Conservation (phyloP, 2,113 vertebrate species). For the Hippocampus barbouri region DNA sequence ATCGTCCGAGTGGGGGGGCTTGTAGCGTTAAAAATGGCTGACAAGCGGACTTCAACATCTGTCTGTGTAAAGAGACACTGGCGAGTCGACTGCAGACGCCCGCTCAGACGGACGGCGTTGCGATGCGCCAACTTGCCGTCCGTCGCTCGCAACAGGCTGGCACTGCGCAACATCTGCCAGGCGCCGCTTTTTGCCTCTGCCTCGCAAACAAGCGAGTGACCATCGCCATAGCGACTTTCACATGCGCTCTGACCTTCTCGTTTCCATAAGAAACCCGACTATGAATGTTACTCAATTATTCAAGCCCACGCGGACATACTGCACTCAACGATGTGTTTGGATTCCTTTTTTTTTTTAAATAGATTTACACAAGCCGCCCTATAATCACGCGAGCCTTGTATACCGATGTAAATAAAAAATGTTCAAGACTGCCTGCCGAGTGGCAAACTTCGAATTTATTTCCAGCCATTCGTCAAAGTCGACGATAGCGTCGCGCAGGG, state of each 20-base stretch:
- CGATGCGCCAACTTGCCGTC: slow-evolving; percentile 40
- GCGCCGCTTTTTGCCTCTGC: slow-evolving; percentile 24
- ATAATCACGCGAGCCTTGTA: not conserved
- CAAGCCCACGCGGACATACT: not conserved
- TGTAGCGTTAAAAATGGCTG: slow-evolving; percentile 9
- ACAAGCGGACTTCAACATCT: not conserved
- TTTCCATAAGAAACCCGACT: not conserved
- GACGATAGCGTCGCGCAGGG: no score
- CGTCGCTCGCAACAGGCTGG: slow-evolving; percentile 47
- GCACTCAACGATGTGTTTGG: not conserved
- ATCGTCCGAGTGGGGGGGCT: slow-evolving; percentile 44
- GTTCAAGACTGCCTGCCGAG: slow-evolving; percentile 4
- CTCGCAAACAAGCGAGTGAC: not conserved
- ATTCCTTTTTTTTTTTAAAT: not conserved
- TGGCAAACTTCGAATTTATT: slow-evolving; percentile 25
- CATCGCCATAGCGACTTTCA: not conserved
- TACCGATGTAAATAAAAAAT: not conserved
- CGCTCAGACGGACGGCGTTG: slow-evolving; percentile 50
- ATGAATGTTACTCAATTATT: not conserved
- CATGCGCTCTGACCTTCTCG: not conserved
- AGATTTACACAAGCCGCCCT: not conserved
- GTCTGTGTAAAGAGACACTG: not conserved
- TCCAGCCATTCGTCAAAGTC: not conserved
- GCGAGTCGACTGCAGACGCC: slow-evolving; percentile 52
- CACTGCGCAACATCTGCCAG: slow-evolving; percentile 45